Base-by-base conservation (phyloP, 53 echinoderm and acorn worm species). In the Paracentrotus lividus region DNA sequence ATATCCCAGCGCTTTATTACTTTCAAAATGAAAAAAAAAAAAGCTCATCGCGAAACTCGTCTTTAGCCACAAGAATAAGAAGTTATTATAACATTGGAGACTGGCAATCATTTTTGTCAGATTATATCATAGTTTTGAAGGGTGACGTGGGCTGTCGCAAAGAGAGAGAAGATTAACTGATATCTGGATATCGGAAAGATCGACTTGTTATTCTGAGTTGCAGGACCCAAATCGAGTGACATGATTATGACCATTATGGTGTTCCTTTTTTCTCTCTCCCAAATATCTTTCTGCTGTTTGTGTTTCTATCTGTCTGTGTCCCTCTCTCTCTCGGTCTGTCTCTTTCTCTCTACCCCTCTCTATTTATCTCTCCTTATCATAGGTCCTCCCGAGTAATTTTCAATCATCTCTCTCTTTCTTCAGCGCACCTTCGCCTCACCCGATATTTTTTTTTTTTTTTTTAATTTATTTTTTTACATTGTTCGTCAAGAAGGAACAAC, bases 81-180 rank as follows among this genome's bases (percentile, higher is more conserved):
- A 44, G 47, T 47, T n/a, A 26, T 47, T 47, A 81, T 81, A 81
- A 45, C 26, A 49, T 45, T 47, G 10, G 45, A 47, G 33, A 4
- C 9, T 81, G 81, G 81, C 26, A 81, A 81, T 81, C 10, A 81
- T 81, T 47, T n/a, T n/a, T 81, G 47, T 45, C 81, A 23, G 81
- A 81, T 81, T 2, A 24, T 81, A 81, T 81, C 81, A 26, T n/a
- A 23, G 0, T 23, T 47, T 77, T 47, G 7, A 27, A 26, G 45
- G 7, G 47, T 81, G 44, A 76, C 20, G 76, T 15, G 42, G 14
- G 42, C 3, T 69, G 76, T 42, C 42, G 42, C 76, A 47, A 49
- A 47, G 81, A n/a, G 6, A n/a, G 9, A n/a, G 13, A 47, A 47
- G 47, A 81, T 47, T 10, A 76, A 42, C 20, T 76, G n/a, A n/a